These are phyloP conservation scores for Limulus polyphemus DNA, from an alignment of 2,888 invertebrate species.

Conservation along the genomic window DNA sequence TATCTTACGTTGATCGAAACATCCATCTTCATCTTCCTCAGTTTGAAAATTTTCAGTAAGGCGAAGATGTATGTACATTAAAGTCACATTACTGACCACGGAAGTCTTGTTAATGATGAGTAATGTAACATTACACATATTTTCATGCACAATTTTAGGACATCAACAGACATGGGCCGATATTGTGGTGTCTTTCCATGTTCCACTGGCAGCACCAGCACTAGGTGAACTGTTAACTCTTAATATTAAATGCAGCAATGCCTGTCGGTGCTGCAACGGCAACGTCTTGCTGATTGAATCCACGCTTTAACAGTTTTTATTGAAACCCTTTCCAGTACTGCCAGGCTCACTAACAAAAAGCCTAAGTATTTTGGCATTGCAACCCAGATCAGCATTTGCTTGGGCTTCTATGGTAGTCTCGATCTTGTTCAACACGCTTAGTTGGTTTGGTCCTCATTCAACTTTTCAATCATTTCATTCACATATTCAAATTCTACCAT, in stretches of 20 bases:
- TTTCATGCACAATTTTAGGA: background rate
- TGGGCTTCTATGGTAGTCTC: background rate
- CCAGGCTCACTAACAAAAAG: background rate
- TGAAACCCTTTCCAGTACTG: background rate
- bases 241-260: background rate
- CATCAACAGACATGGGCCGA: background rate
- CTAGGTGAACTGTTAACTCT: background rate
- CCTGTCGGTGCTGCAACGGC: no score
- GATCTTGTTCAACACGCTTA: background rate
- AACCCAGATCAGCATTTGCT: background rate
- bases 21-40: no score
- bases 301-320: background rate
- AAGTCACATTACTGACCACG: slow-evolving; percentile 5
- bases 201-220: background rate
- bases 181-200: background rate
- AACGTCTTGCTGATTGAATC: background rate
- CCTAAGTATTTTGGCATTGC: background rate
- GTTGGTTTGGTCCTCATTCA: background rate
- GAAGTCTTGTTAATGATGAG: slow-evolving; percentile 6
- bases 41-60: slow-evolving; percentile 11
- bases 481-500: background rate
- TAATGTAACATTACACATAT: background rate
- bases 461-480: background rate
- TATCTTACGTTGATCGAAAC: no score
- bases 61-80: slow-evolving; percentile 11